phyloP scores from a whole-genome alignment of 2,888 invertebrate species.

The Therioaphis trifolii region DNA sequence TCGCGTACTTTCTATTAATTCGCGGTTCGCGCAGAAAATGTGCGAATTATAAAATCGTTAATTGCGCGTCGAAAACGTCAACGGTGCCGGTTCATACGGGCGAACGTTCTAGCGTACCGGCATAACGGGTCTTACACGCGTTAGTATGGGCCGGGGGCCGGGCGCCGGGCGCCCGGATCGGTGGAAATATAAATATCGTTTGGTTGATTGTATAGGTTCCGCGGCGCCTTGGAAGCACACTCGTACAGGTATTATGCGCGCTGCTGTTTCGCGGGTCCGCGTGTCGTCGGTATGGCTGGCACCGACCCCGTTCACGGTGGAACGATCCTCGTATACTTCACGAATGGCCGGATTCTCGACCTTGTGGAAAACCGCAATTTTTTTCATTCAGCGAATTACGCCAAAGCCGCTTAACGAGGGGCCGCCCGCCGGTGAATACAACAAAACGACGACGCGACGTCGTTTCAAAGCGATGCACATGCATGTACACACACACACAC shows the following conservation, averaged over 20 bases:
- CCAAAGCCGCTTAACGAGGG: not conserved
- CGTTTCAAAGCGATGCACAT: too few species aligned
- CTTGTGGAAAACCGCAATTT: conserved; percentile 50
- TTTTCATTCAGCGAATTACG: conserved; percentile 4
- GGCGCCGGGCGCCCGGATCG: too few species aligned
- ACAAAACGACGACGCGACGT: too few species aligned
- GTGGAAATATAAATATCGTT: not conserved
- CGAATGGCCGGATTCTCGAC: conserved; percentile 47
- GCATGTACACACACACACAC: too few species aligned
- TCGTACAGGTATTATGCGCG: not conserved
- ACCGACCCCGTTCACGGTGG: not conserved
- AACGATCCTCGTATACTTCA: conserved; percentile 16
- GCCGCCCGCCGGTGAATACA: not conserved
- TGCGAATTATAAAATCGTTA: not conserved
- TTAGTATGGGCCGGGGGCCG: too few species aligned
- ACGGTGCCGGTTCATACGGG: not conserved
- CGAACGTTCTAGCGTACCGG: not conserved
- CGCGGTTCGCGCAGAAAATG: not conserved
- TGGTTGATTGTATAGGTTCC: too few species aligned
- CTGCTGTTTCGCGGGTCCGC: not conserved
- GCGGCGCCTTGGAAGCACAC: too few species aligned
- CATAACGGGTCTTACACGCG: too few species aligned
- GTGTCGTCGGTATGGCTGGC: not conserved
- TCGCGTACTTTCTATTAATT: conserved; percentile 1
- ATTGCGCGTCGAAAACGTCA: not conserved